A percentile compares a stretch with the other conserved stretches of the same genome.
These are phyloP conservation scores for Heliconius ethilla DNA, from an alignment of 2,888 invertebrate genomes.

Conservation along the genomic window DNA sequence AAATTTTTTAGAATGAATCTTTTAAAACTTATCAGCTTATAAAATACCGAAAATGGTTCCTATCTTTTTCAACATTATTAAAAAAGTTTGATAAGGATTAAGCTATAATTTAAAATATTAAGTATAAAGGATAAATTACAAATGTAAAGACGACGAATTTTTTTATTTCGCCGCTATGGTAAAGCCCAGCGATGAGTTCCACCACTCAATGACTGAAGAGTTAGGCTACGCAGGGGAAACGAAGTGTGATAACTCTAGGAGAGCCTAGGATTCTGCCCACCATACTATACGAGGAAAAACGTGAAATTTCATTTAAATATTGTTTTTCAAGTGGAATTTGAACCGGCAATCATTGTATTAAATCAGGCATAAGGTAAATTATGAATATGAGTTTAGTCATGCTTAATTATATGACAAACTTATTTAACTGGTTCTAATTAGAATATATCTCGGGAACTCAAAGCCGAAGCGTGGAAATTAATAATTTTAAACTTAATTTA, in stretches of 20 bases:
- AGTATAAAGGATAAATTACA: not conserved
- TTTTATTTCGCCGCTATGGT: not conserved
- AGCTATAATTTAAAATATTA: not conserved
- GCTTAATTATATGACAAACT: conserved; percentile 26
- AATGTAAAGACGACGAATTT: not conserved
- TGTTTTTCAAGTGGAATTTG: too few relatives aligned
- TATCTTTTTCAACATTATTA: not conserved
- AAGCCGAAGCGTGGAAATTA: conserved; percentile 62
- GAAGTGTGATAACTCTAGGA: not conserved
- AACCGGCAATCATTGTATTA: too few relatives aligned
- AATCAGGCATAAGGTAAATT: not conserved
- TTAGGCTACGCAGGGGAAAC: not conserved
- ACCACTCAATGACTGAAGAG: not conserved
- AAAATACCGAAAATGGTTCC: not conserved
- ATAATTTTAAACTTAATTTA: conserved; percentile 62
- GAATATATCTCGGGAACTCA: conserved; percentile 43
- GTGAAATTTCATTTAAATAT: not conserved
- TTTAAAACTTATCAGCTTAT: not conserved
- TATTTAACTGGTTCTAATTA: conserved; percentile 34
- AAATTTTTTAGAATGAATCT: not conserved
- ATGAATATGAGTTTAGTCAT: not conserved
- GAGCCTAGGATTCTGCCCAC: not conserved
- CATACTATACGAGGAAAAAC: not conserved
- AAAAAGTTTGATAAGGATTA: conserved; percentile 6
- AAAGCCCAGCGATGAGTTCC: not conserved